Evolutionary conservation across 2,113 vertebrate species (phyloP).

Genomic region (Anarrhichthys ocellatus): DNA sequence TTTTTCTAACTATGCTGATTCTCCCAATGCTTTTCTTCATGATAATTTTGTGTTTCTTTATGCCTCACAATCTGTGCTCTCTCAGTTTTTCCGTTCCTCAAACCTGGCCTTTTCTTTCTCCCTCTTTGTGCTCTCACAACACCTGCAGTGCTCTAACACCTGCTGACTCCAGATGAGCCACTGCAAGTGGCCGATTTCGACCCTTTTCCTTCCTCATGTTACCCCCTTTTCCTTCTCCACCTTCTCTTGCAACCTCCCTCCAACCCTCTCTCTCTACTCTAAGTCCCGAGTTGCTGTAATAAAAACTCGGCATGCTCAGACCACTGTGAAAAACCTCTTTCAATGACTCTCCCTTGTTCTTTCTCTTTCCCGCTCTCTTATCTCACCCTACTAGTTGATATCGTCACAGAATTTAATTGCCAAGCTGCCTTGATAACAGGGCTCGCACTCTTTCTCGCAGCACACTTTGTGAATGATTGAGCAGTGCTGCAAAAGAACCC

Average conservation of each 20-base stretch:
- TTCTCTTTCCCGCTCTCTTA: slow-evolving; percentile 41
- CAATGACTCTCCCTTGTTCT: slow-evolving; percentile 27
- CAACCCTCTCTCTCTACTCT: slow-evolving; percentile 7
- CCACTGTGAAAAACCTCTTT: slow-evolving; percentile 33
- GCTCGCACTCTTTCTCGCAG: slow-evolving; percentile 46
- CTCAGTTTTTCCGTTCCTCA: neutral
- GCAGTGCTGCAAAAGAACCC: slow-evolving; percentile 50
- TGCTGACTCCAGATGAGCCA: slow-evolving; percentile 16
- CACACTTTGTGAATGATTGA: slow-evolving; percentile 66
- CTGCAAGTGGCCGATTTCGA: slow-evolving; percentile 14
- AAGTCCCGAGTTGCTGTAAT: slow-evolving; percentile 10
- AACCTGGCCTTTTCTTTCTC: neutral
- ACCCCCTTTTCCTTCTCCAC: neutral
- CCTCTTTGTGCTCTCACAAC: neutral
- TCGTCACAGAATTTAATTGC: slow-evolving; percentile 78
- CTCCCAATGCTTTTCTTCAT: neutral
- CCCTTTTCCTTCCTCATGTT: slow-evolving; percentile 32
- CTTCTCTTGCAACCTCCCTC: slow-evolving; percentile 12
- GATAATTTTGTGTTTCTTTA: neutral
- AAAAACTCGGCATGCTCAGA: slow-evolving; percentile 39
- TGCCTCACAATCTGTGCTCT: neutral
- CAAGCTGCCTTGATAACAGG: slow-evolving; percentile 65
- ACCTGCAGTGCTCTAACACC: slow-evolving; percentile 10
- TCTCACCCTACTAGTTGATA: slow-evolving; percentile 58
- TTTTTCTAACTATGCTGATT: neutral